Base-by-base conservation (phyloP, 2,113 vertebrate genomes). In the Lepus americanus region DNA sequence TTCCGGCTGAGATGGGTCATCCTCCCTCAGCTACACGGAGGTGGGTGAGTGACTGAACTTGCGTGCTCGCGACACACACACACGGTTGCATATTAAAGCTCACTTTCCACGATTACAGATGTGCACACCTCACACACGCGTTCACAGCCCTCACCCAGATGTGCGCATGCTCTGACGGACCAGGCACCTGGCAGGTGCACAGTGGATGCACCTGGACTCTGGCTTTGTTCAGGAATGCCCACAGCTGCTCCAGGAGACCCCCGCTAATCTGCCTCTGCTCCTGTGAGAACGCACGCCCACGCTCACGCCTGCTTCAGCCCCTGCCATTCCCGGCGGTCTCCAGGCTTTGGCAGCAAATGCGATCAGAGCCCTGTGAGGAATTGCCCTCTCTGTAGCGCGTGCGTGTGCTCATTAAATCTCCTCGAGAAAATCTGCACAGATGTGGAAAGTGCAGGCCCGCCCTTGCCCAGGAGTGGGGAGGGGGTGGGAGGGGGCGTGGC, bases 401-500 rank as follows among this genome's bases (percentile, higher is more conserved):
- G 92, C 85, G 94, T 92, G 95, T 94, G 96, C 92, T 90, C 81
- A 92, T 94, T 96, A 92, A 94, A 94, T 96, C 96, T 97, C 77
- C 90, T 94, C 31, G 0, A 74, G 81, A 92, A 93, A 94, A 85
- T 92, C 96, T 63, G 61, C 91, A 90, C 92, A 87, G 95, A 87
- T 69, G 95, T 95, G 92, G 94, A 73, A 93, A 81, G 89, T 69
- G 84, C 87, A 36, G 33, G 33, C 33, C 9, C 49, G 25, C 19
- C 0, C 12, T 8, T 20, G 44, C 69, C 29, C 29, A 0, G 17
- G 64, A 17, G 67, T 22, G 8, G 61, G 61, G 5, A 31, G 63
- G 3, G 63, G 49, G 9, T 3, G 36, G 59, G 13, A 0, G 0
- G 5, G 53, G 25, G 66, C 0, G 9, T 11, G 6, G 23, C 51